Evolutionary conservation across 2,113 vertebrate genomes (phyloP), one percentile per base, ranked within the genome.

Genomic region (Syngnathus typhle): DNA sequence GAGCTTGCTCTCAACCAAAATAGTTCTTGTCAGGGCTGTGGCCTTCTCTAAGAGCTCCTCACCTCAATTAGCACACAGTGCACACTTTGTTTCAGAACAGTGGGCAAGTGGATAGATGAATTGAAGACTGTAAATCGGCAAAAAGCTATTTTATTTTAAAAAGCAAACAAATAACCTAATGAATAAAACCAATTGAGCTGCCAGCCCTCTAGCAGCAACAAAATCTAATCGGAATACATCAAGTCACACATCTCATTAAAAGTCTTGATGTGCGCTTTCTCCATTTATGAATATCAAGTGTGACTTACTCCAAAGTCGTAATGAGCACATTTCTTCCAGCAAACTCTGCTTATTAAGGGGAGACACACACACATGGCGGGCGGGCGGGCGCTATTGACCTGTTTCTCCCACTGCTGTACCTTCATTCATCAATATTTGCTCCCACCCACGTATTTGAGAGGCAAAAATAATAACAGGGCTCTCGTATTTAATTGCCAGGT

Each of bases 381-480:
- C 23, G 23, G 27, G 27, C 27, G 27, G 27, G 70, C 27, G 15
- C 27, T 61, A 84, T 78, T 73, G 65, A 86, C 75, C 72, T 60
- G 27, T 51, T 70, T 71, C 72, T 77, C 68, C 75, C 68, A 56
- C 64, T 74, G 44, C 67, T 79, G 76, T 69, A 59, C 62, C 69
- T 72, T 81, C 81, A 82, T 85, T 88, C 76, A 87, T 88, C 84
- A 85, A 79, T 80, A 82, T 84, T 85, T 87, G 68, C 68, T 59
- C 65, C 52, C 44, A 74, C 47, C 68, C 51, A 64, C 70, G 32
- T 59, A 55, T 67, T 65, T 49, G 49, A n/a, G 47, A 65, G 41
- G 60, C 66, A 70, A 74, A 76, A 69, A 61, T 59, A 67, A 9
- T 11, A 16, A 67, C 19, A 52, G 49, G 65, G 68, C 21, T 5